Conservation (phyloP, 2,113 vertebrate genomes). For the Equus przewalskii region DNA sequence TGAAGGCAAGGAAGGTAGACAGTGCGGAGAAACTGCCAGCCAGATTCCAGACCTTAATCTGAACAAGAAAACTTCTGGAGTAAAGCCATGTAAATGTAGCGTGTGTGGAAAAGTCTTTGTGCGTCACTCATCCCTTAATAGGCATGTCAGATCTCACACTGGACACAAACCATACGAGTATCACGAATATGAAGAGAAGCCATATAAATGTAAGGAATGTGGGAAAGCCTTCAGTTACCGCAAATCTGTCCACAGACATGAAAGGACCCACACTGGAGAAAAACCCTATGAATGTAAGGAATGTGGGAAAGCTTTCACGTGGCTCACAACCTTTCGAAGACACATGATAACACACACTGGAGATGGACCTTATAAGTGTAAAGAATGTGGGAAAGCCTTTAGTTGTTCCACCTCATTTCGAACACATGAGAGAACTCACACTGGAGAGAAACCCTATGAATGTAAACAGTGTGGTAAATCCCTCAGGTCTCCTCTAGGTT, state of each 20-base stretch:
- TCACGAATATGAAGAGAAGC: constrained; percentile 7
- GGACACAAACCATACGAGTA: constrained; percentile 46
- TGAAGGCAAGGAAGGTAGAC: background rate
- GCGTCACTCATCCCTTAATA: background rate
- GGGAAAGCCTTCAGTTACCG: constrained; percentile 53
- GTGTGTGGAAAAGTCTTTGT: background rate
- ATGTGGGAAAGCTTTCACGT: background rate
- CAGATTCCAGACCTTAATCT: background rate
- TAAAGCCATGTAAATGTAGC: background rate
- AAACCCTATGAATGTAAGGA: background rate
- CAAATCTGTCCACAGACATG: background rate
- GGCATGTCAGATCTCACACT: background rate
- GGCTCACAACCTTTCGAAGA: background rate
- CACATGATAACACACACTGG: background rate
- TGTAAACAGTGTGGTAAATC: background rate
- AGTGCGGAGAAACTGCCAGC: background rate
- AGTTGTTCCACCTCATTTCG: background rate
- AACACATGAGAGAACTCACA: background rate
- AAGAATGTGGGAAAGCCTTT: background rate
- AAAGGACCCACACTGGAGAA: background rate
- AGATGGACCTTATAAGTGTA: background rate
- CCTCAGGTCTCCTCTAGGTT: background rate
- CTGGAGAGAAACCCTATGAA: background rate
- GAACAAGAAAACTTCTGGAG: background rate
- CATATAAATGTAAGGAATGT: background rate